These are phyloP conservation scores for Rostratula benghalensis DNA, from an alignment of 2,113 vertebrate genomes.

Conservation along the genomic window DNA sequence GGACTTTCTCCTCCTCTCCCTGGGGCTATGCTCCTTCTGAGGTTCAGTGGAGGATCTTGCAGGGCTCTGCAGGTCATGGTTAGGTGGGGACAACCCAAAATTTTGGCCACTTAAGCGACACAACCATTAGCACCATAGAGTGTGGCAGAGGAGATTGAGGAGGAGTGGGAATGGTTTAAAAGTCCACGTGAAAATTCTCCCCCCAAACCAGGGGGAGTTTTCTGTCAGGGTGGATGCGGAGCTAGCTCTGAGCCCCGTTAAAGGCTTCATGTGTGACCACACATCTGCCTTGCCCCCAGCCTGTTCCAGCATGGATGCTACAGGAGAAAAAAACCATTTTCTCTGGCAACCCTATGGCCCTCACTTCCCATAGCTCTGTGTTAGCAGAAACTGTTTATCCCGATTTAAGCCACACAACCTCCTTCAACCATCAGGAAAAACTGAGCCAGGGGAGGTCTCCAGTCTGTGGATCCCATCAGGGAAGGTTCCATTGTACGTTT, in stretches of 20 bases:
- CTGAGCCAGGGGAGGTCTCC: not conserved
- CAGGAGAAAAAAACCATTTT: not conserved
- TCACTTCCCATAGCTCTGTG: rapidly evolving
- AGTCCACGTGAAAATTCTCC: not conserved
- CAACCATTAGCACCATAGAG: not conserved
- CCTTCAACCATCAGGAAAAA: not conserved
- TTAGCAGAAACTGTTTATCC: not conserved
- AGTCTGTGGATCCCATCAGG: not conserved
- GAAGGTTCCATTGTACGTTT: not conserved
- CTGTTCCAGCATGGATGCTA: not conserved
- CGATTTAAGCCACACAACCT: not conserved
- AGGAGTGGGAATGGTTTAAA: rapidly evolving
- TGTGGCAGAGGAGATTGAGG: not conserved
- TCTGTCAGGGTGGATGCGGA: not conserved
- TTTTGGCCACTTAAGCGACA: not conserved
- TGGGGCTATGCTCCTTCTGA: rapidly evolving
- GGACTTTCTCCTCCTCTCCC: too few relatives aligned
- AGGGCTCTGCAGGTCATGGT: not conserved
- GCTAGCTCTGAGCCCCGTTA: not conserved
- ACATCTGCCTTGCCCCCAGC: not conserved
- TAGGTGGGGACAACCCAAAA: not conserved
- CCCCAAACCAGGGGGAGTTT: not conserved
- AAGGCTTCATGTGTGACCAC: not conserved
- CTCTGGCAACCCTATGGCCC: not conserved
- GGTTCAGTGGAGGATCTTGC: not conserved